Percentiles rank a stretch among this genome's conserved stretches.
Conservation (phyloP, 2,888 invertebrate species). For the Hanleya hanleyi region DNA sequence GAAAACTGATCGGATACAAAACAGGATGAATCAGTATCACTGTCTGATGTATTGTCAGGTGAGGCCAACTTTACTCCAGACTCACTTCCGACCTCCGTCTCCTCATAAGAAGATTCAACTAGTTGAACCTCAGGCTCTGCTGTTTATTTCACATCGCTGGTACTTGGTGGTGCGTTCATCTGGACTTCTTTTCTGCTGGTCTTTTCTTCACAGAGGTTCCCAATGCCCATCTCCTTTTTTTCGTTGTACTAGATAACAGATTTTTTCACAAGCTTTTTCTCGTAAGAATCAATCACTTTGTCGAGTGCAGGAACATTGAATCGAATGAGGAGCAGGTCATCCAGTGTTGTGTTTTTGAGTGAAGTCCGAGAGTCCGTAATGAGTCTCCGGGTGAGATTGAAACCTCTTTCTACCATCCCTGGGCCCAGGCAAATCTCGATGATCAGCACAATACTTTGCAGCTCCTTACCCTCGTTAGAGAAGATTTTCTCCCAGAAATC, state of each 20-base stretch:
- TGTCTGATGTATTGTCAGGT: no score
- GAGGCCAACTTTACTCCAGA: no score
- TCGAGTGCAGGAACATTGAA: background rate
- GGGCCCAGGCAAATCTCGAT: background rate
- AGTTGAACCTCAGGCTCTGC: no score
- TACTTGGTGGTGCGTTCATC: no score
- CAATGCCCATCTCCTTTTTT: background rate
- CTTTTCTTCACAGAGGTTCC: no score
- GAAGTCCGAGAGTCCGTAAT: background rate
- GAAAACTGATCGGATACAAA: no score
- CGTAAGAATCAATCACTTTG: background rate
- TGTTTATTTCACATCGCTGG: no score
- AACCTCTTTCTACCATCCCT: background rate
- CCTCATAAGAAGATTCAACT: no score
- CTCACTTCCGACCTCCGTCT: no score
- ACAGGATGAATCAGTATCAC: no score
- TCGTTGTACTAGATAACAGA: background rate
- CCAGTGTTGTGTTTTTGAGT: background rate
- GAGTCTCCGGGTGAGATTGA: background rate
- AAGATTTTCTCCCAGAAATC: background rate
- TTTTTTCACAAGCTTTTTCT: background rate
- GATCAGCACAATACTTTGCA: background rate
- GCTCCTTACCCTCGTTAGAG: background rate
- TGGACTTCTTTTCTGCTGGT: no score
- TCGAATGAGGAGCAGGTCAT: background rate